Evolutionary conservation across 2,113 vertebrate genomes (phyloP).

Genomic region (Glaucidium brasilianum): DNA sequence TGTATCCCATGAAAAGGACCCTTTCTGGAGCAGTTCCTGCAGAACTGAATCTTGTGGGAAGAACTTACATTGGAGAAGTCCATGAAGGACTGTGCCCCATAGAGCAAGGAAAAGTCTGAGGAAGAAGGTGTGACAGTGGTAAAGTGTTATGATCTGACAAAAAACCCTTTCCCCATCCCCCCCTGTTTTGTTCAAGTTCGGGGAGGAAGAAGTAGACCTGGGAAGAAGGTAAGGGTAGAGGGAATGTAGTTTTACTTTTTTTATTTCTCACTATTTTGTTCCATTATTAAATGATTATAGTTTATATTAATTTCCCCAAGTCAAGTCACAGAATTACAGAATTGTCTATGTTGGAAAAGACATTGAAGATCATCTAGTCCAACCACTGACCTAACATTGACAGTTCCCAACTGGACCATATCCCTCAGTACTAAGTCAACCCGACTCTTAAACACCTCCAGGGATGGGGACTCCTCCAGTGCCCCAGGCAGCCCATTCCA

Average conservation of each 20-base stretch:
- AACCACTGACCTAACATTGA: no score
- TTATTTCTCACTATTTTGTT: neutral
- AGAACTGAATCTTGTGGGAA: neutral
- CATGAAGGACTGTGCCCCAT: neutral
- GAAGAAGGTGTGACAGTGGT: neutral
- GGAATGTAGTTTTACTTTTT: neutral
- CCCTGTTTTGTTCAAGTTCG: accelerated
- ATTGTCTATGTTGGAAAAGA: no score
- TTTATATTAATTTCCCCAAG: neutral
- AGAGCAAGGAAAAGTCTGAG: neutral
- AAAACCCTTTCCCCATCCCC: neutral
- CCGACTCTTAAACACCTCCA: no score
- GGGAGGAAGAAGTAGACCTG: neutral
- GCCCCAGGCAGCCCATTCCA: no score
- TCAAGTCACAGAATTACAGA: neutral
- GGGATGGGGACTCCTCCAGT: no score
- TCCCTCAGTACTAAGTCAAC: no score
- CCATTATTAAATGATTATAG: neutral
- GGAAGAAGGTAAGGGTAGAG: neutral
- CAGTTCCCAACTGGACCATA: no score
- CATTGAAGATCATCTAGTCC: no score
- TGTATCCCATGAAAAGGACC: accelerated
- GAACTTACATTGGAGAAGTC: accelerated
- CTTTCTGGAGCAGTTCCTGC: neutral
- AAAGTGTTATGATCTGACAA: neutral